Conservation (phyloP, 2,113 vertebrate species). For the Nyctibius bracteatus region DNA sequence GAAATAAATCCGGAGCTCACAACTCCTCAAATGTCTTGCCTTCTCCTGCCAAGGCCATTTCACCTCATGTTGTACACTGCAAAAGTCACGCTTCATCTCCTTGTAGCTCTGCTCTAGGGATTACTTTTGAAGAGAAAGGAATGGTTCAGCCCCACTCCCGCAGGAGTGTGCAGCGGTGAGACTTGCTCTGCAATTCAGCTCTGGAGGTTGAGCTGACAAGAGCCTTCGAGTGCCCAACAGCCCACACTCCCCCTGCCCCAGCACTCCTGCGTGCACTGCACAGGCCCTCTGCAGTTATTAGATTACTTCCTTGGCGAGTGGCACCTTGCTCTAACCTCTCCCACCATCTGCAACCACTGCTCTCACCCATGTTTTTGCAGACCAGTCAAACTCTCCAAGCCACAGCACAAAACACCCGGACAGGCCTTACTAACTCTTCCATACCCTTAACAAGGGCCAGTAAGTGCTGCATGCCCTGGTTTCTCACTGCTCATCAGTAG, state of each 20-base stretch:
- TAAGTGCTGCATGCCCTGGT: neutral
- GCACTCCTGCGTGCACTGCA: neutral
- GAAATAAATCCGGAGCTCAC: neutral
- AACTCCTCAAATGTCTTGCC: neutral
- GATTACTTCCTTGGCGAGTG: neutral
- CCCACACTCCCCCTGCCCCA: neutral
- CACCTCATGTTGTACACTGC: neutral
- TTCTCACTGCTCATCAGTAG: neutral
- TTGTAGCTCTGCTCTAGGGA: neutral
- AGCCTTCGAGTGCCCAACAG: rapidly evolving
- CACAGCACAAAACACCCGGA: neutral
- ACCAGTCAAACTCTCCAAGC: neutral
- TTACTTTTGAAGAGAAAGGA: neutral
- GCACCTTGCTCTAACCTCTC: neutral
- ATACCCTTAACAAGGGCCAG: neutral
- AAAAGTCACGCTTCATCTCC: neutral
- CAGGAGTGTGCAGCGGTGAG: rapidly evolving
- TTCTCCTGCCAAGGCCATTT: neutral
- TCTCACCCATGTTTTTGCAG: neutral
- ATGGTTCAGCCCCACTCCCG: neutral
- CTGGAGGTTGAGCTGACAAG: neutral
- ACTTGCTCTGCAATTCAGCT: neutral
- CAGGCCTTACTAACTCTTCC: neutral
- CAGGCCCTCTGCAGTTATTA: neutral
- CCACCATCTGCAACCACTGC: neutral